Conservation (phyloP, 2,797 vertebrate species). For the Columba guinea region DNA sequence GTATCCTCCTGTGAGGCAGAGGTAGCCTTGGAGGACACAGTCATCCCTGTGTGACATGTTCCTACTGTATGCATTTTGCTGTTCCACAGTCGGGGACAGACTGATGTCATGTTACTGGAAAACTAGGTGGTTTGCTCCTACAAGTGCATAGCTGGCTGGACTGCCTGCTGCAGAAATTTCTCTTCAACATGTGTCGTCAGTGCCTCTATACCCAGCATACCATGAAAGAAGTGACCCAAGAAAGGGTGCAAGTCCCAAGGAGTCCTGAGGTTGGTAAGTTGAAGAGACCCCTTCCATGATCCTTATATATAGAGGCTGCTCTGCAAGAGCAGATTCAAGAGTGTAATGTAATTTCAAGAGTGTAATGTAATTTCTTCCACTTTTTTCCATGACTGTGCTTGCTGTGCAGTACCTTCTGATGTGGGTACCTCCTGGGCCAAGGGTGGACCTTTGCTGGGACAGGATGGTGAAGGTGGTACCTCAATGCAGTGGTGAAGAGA, state of each 20-base stretch:
- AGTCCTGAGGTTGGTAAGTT: not conserved
- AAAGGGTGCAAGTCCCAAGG: not conserved
- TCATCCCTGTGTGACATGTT: not conserved
- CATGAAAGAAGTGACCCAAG: not conserved
- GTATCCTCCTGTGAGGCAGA: not conserved
- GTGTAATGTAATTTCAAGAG: not conserved
- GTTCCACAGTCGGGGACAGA: not conserved
- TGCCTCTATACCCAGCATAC: not conserved
- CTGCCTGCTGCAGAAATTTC: not conserved
- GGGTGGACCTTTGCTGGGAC: fast-evolving
- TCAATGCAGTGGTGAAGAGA: not conserved
- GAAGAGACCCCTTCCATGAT: not conserved
- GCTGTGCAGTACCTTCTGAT: not conserved
- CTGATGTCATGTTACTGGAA: not conserved
- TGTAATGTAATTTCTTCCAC: not conserved
- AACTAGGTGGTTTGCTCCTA: not conserved
- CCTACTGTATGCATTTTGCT: not conserved
- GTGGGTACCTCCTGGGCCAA: not conserved
- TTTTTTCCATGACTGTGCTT: not conserved
- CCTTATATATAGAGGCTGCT: not conserved
- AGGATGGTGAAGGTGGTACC: not conserved
- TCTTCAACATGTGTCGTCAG: not conserved
- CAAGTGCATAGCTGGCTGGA: not conserved
- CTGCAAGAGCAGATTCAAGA: not conserved
- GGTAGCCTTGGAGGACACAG: not conserved